Percentiles rank a stretch among this genome's conserved stretches.
These are phyloP conservation scores for Chionomys nivalis DNA, from an alignment of 2,113 vertebrate species.

Conservation along the genomic window DNA sequence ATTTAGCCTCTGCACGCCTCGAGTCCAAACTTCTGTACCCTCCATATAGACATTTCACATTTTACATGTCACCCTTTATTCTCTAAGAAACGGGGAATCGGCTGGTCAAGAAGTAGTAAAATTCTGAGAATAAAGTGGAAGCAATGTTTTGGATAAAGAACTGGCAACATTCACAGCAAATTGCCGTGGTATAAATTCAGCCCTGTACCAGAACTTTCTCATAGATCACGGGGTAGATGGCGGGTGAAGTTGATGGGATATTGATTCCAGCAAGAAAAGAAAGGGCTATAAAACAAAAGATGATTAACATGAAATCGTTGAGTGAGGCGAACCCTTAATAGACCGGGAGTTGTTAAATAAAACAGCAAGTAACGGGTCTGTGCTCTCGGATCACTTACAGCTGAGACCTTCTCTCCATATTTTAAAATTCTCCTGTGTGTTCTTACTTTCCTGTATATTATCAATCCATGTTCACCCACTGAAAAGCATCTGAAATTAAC, in stretches of 20 bases:
- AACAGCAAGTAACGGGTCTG: slow-evolving; percentile 52
- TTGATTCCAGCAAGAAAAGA: slow-evolving; percentile 73
- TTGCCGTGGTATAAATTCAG: slow-evolving; percentile 75
- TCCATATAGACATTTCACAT: background rate
- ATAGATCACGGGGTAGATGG: slow-evolving; percentile 75
- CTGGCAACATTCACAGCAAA: slow-evolving; percentile 76
- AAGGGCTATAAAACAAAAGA: slow-evolving; percentile 77
- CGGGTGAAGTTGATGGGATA: slow-evolving; percentile 76
- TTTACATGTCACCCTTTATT: slow-evolving; percentile 28
- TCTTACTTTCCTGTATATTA: slow-evolving; percentile 51
- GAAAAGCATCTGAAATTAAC: slow-evolving; percentile 78
- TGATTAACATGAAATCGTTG: slow-evolving; percentile 72
- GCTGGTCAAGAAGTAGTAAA: slow-evolving; percentile 5
- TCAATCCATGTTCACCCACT: slow-evolving; percentile 67
- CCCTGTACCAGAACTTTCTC: slow-evolving; percentile 20
- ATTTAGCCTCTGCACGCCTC: background rate
- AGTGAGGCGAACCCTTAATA: slow-evolving; percentile 71
- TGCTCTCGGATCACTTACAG: slow-evolving; percentile 57
- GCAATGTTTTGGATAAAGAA: slow-evolving; percentile 75
- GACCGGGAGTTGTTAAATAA: slow-evolving; percentile 73
- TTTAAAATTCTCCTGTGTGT: slow-evolving; percentile 64
- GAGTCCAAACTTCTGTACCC: background rate
- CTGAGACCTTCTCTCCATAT: slow-evolving; percentile 39
- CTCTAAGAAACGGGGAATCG: background rate
- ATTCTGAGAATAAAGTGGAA: slow-evolving; percentile 72